Evolutionary conservation across 1,140 invertebrate genomes (phyloP).

Genomic region (Lasioglossum albipes): DNA sequence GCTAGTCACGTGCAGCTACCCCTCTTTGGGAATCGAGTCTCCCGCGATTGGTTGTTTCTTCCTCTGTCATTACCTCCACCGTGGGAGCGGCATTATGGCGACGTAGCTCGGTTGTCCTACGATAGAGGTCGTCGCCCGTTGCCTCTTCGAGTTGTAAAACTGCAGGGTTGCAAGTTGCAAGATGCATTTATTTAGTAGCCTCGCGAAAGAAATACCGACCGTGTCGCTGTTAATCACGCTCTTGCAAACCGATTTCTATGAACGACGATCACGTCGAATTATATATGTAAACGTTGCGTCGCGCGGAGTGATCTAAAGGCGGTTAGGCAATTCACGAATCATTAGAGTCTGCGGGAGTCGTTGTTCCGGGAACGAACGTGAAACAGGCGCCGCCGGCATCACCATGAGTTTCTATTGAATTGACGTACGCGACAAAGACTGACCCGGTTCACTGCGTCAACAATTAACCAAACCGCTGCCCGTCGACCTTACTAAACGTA

Average conservation of each 20-base stretch:
- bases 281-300: neutral
- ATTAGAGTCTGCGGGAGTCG: neutral
- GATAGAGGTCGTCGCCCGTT: conserved; percentile 43
- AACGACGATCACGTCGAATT: neutral
- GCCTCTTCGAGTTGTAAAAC: conserved; percentile 1
- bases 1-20: conserved; percentile 58
- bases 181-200: conserved; percentile 23
- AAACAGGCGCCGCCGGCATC: neutral
- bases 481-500: neutral
- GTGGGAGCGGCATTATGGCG: conserved; percentile 27
- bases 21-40: conserved; percentile 31
- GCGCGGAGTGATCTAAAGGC: neutral
- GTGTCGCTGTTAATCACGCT: too few species aligned
- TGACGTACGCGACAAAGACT: neutral
- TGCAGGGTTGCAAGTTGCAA: neutral
- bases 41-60: conserved; percentile 47
- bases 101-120: conserved; percentile 23
- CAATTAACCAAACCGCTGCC: neutral
- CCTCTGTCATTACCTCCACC: conserved; percentile 11
- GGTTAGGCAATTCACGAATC: neutral
- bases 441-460: neutral
- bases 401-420: conserved; percentile 3
- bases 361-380: neutral
- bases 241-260: neutral
- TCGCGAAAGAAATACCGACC: neutral